These are phyloP conservation scores for Harpagifer antarcticus DNA, from an alignment of 2,797 vertebrate species.

Conservation along the genomic window DNA sequence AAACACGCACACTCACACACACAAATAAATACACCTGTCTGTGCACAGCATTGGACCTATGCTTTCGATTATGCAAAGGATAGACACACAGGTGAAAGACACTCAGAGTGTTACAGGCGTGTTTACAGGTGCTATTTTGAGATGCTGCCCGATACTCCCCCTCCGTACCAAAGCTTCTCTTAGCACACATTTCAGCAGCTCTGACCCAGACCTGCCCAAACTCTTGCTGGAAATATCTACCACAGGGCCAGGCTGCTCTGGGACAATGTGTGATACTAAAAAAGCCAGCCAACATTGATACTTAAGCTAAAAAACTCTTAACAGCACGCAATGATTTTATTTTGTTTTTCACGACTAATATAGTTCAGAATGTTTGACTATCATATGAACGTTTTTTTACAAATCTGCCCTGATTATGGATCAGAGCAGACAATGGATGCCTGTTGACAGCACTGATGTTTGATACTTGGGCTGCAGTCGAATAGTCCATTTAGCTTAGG, in stretches of 20 bases:
- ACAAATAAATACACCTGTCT: conserved; percentile 12
- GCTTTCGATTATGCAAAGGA: conserved; percentile 48
- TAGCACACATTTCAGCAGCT: conserved; percentile 60
- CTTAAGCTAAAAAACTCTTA: conserved; percentile 8
- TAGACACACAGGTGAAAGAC: conserved; percentile 36
- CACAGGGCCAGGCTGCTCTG: neutral
- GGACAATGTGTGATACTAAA: conserved; percentile 13
- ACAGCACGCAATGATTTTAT: neutral
- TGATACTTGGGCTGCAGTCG: neutral
- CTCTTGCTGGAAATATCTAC: conserved; percentile 15
- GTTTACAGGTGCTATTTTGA: conserved; percentile 74
- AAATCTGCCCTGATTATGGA: conserved; percentile 1
- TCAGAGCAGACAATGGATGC: neutral
- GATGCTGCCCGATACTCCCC: conserved; percentile 39
- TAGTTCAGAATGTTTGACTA: neutral
- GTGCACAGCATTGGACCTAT: conserved; percentile 32
- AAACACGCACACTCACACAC: conserved; percentile 24
- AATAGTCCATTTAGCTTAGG: too few relatives aligned
- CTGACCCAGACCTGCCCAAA: conserved; percentile 24
- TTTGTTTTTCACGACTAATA: neutral
- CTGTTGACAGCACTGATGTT: neutral
- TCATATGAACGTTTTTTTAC: neutral
- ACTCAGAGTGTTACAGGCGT: conserved; percentile 41
- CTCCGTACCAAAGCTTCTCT: conserved; percentile 46
- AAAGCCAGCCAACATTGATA: conserved; percentile 10